These are phyloP conservation scores for Ptilodon capucinus DNA, from an alignment of 2,888 invertebrate genomes.

Conservation along the genomic window DNA sequence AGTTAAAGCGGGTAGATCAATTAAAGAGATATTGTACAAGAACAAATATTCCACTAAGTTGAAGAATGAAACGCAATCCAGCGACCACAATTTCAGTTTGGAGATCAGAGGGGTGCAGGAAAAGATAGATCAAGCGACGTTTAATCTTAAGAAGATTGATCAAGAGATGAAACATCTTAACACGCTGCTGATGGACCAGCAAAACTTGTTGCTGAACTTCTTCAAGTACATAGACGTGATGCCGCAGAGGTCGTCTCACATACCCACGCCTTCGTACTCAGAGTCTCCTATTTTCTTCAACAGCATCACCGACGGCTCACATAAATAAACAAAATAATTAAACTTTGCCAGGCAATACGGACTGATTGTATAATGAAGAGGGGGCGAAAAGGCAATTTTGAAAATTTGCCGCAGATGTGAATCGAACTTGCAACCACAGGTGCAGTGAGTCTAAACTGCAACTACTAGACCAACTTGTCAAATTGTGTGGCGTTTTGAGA, in stretches of 20 bases:
- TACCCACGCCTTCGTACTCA: slow-evolving; percentile 47
- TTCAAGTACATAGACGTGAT: slow-evolving; percentile 51
- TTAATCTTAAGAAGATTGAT: slow-evolving; percentile 86
- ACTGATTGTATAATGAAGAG: too few species aligned
- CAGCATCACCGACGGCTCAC: slow-evolving; percentile 28
- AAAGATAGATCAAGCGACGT: slow-evolving; percentile 87
- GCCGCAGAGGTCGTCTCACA: slow-evolving; percentile 45
- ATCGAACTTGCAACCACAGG: too few species aligned
- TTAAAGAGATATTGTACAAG: slow-evolving; percentile 82
- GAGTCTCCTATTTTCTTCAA: slow-evolving; percentile 66
- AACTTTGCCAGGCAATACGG: too few species aligned
- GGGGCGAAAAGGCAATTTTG: too few species aligned
- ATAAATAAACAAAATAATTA: background rate
- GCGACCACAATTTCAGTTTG: slow-evolving; percentile 77
- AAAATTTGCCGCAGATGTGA: too few species aligned
- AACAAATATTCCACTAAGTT: slow-evolving; percentile 84
- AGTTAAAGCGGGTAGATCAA: slow-evolving; percentile 84
- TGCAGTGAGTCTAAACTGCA: too few species aligned
- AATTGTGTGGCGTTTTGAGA: too few species aligned
- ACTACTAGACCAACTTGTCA: too few species aligned
- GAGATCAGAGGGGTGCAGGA: slow-evolving; percentile 84
- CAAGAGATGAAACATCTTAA: slow-evolving; percentile 87
- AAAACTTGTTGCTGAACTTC: slow-evolving; percentile 61
- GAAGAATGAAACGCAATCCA: slow-evolving; percentile 78
- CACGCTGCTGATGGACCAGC: slow-evolving; percentile 69